Base-by-base conservation (phyloP, 2,888 invertebrate genomes). In the Drosophila yooni region DNA sequence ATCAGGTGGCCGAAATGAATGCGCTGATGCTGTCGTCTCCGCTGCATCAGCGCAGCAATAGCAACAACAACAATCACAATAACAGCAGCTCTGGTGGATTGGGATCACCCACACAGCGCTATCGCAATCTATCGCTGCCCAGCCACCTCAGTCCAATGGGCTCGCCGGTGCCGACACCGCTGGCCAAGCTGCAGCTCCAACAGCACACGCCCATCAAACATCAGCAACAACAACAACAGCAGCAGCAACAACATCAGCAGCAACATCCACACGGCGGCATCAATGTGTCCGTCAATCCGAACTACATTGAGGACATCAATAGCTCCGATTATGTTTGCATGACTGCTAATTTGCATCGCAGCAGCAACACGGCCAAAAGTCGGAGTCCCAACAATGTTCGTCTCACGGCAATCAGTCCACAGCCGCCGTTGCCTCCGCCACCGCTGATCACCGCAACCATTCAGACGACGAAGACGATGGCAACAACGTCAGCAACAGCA, bases 291-390 rank as follows among this genome's bases (percentile, higher is more conserved):
- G 88, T 92, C 25, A 93, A 92, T 88, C 93, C 93, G 13, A 93
- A 93, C 77, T 93, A 94, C 90, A 94, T 94, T 48, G 96, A 96
- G 70, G 96, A 96, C 78, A 95, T 96, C 25, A 96, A 96, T 91
- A 96, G 96, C 72, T 96, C 96, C 21, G 97, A 97, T 91, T 97
- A 97, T 93, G 97, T 97, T 31, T 96, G 97, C 88, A 97, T 97
- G 97, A 96, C 96, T 18, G 96, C 96, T n/a, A 96, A 95, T 43
- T 94, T 95, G 62, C 92, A 91, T 70, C 81, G 92, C 59, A 83
- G 62, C 64, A 70, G 29, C 64, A 70, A 31, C 65, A 56, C 60
- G 15, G 67, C 60, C 60, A 66, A 72, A 36, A 74, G 82, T 65
- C 74, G 79, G 56, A 78, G 79, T 40, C 69, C 79, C 53, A 79